phyloP scores from a whole-genome alignment of 2,113 vertebrate genomes.

The Piaya cayana region DNA sequence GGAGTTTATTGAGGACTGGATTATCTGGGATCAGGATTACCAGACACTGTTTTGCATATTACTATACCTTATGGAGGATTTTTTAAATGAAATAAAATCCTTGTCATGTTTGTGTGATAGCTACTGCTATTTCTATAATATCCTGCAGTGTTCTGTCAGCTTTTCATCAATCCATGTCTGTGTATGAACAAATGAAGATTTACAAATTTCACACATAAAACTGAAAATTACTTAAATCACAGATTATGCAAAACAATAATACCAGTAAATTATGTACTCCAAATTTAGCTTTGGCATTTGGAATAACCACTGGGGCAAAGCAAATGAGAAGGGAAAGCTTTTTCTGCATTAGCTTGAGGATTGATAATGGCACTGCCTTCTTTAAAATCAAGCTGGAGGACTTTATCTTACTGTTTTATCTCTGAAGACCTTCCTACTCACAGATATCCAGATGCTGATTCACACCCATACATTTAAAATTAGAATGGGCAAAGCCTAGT shows the following conservation, averaged over 20 bases:
- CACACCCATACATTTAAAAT: not conserved
- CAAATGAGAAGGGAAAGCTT: not conserved
- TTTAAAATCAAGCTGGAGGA: not conserved
- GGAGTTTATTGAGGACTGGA: not conserved
- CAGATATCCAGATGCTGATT: not conserved
- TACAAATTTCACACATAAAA: not conserved
- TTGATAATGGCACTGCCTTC: not conserved
- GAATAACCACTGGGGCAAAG: not conserved
- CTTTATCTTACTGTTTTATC: not conserved
- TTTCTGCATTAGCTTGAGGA: not conserved
- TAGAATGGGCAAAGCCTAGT: not conserved
- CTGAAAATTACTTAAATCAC: not conserved
- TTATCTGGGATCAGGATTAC: not conserved
- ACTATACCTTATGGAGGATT: not conserved
- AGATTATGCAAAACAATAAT: not conserved
- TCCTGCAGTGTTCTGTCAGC: not conserved
- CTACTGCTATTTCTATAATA: not conserved
- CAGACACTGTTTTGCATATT: not conserved
- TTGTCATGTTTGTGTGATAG: not conserved
- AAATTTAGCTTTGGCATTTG: not conserved
- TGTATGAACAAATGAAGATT: not conserved
- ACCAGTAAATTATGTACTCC: not conserved
- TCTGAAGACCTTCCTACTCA: not conserved
- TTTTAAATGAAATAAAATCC: not conserved
- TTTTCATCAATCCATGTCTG: not conserved